Conservation (phyloP, 2,113 vertebrate genomes). For the Neopipo cinnamomea region DNA sequence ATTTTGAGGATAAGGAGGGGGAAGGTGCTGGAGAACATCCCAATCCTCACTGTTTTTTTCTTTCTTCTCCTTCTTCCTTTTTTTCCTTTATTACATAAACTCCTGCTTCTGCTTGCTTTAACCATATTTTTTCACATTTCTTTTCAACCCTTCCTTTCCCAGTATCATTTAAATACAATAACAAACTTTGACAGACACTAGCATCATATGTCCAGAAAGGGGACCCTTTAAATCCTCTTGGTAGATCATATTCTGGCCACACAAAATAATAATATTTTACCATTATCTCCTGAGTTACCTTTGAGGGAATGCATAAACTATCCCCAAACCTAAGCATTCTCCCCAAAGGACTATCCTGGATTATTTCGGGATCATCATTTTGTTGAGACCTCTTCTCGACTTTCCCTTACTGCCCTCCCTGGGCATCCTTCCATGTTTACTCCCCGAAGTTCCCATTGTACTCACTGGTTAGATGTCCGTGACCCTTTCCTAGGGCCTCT, state of each 20-base stretch:
- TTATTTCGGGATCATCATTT: not conserved
- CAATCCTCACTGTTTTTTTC: not conserved
- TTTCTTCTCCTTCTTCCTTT: not conserved
- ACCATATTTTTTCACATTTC: not conserved
- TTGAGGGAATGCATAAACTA: not conserved
- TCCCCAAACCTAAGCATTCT: not conserved
- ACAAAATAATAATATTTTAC: not conserved
- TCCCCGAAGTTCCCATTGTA: not conserved
- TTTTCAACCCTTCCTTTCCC: not conserved
- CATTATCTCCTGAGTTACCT: not conserved
- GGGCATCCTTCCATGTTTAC: not conserved
- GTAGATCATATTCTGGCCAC: not conserved
- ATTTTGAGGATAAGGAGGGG: not conserved
- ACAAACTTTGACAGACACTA: not conserved
- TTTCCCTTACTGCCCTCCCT: not conserved
- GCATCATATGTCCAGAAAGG: not conserved
- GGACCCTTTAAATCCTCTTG: not conserved
- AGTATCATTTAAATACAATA: not conserved
- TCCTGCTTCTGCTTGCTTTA: not conserved
- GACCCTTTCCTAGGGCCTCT: not conserved
- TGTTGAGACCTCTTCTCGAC: fast-evolving
- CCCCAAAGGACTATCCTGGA: not conserved
- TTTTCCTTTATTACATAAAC: not conserved
- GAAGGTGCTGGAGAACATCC: not conserved
- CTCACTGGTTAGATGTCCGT: not conserved